These are phyloP conservation scores for Labeo catla DNA, from an alignment of 2,113 vertebrate species.

Conservation along the genomic window DNA sequence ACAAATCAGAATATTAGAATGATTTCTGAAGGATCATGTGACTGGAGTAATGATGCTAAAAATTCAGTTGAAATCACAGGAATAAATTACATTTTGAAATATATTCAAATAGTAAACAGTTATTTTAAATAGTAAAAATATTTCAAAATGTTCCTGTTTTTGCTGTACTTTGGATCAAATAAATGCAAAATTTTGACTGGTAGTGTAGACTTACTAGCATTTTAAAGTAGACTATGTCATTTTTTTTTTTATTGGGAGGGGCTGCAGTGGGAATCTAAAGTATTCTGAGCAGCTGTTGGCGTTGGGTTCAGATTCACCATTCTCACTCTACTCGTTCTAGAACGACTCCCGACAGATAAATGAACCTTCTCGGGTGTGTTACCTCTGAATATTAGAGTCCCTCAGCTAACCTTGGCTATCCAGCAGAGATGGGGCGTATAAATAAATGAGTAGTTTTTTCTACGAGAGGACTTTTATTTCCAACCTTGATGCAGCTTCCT, in stretches of 20 bases:
- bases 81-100: no score
- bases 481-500: not conserved
- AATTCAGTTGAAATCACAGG: no score
- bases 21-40: no score
- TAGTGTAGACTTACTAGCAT: not conserved
- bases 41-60: no score
- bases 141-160: no score
- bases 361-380: not conserved
- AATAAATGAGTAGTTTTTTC: conserved; percentile 18
- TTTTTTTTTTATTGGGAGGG: not conserved
- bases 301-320: not conserved
- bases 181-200: no score
- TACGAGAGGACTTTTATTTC: not conserved
- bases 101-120: no score
- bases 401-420: not conserved
- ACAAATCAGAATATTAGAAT: no score
- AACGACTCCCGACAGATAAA: not conserved
- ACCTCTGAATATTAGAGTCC: conserved; percentile 1
- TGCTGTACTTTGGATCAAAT: no score
- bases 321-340: not conserved
- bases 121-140: no score
- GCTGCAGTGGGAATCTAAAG: not conserved
- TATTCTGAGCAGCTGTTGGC: not conserved
- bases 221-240: no score
- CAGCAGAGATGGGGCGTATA: not conserved